Evolutionary conservation across 2,888 invertebrate genomes (phyloP), one percentile per base, ranked within the genome.

Genomic region (Macrophya annulata): DNA sequence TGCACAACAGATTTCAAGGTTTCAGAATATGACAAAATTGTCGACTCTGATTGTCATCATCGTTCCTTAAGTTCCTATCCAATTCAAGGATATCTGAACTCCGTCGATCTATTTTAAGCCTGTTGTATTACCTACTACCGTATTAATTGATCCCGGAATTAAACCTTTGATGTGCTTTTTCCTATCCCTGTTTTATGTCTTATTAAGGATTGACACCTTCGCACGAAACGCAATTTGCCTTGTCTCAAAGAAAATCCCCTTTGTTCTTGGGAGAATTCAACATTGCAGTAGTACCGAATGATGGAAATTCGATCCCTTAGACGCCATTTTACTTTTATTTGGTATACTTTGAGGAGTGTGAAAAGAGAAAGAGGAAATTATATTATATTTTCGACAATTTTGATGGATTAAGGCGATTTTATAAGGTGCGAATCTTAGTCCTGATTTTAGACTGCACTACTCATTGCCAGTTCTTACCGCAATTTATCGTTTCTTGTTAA

Each of bases 401-500:
- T 8, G 62, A 4, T 25, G 62, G 62, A 62, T 12, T 62, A 3
- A 4, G 62, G 5, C 62, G 25, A 21, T 62, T 62, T 62, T 10
- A 9, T 4, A 25, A 62, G 62, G 25, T 25, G 25, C 62, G 17
- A 12, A 62, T 62, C 25, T 62, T 37, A 31, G 8, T 68, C 68
- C 68, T 37, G 25, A 68, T 68, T 37, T 68, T 37, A 68, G 37
- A 68, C 68, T 68, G 37, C 25, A 68, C 68, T 37, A 37, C 55
- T 55, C 55, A 55, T 55, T n/a, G 55, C n/a, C 55, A 37, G 6
- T 25, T 68, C 31, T 68, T 8, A 37, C 68, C 68, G 37, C 31
- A 68, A 68, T 68, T 68, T 68, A 68, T 68, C 68, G 68, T 17
- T 37, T 68, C 68, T 68, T 68, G 68, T 68, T 37, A 37, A 68